Conservation (phyloP, 2,797 vertebrate genomes). For the Periparus ater region DNA sequence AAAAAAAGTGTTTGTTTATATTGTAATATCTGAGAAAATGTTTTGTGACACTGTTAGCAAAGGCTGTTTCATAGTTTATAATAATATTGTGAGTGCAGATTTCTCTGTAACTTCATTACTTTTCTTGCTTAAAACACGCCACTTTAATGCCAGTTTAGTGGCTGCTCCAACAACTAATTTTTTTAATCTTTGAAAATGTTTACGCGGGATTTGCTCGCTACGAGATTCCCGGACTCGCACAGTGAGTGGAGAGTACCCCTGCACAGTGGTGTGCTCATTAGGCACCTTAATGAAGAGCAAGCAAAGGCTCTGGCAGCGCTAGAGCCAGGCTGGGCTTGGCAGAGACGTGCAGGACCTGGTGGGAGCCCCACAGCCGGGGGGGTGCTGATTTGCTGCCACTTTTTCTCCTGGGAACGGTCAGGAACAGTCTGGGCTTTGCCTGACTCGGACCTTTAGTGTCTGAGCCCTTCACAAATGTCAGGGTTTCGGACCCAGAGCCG, state of each 20-base stretch:
- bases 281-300: background rate
- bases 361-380: background rate
- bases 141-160: background rate
- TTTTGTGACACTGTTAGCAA: background rate
- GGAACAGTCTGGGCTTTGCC: background rate
- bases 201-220: background rate
- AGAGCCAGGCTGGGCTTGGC: background rate
- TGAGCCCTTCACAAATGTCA: background rate
- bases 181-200: background rate
- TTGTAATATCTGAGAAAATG: background rate
- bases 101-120: background rate
- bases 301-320: background rate
- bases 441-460: background rate
- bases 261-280: background rate
- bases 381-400: background rate
- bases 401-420: background rate
- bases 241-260: background rate
- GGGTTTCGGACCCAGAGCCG: fast-evolving
- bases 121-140: background rate
- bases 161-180: background rate
- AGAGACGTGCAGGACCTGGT: background rate
- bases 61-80: background rate
- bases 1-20: background rate
- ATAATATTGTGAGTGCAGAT: background rate
- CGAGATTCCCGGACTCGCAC: background rate